Conservation (phyloP, 2,113 vertebrate species). For the Rhadina sibilatrix region DNA sequence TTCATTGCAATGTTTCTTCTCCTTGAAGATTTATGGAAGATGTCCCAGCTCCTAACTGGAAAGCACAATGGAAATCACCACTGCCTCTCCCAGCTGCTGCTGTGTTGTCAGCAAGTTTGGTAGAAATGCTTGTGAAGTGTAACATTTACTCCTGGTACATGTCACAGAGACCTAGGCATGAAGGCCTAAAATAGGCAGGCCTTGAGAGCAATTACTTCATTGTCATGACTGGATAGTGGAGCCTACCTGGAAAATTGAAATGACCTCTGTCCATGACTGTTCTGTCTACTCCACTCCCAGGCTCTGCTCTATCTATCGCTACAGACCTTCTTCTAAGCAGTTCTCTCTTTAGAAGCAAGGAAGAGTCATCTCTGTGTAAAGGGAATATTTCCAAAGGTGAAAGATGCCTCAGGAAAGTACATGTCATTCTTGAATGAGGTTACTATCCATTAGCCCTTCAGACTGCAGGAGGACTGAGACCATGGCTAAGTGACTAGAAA, state of each 20-base stretch:
- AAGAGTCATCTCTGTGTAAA: not conserved
- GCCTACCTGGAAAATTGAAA: not conserved
- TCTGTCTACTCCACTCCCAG: not conserved
- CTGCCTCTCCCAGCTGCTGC: not conserved
- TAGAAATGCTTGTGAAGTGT: not conserved
- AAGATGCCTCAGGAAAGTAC: not conserved
- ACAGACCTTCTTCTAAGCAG: not conserved
- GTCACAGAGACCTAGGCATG: not conserved
- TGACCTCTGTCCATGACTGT: not conserved
- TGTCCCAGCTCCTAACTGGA: not conserved
- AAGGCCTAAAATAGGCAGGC: not conserved
- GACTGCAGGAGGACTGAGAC: not conserved
- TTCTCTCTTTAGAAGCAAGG: not conserved
- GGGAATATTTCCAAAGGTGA: not conserved
- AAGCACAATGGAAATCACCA: not conserved
- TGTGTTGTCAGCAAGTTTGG: not conserved
- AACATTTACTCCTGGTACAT: not conserved
- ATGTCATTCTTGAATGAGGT: not conserved
- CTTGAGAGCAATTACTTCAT: constrained; percentile 3
- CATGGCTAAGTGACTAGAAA: not conserved
- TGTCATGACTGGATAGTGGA: not conserved
- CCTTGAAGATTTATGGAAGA: constrained; percentile 7
- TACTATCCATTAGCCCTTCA: not conserved
- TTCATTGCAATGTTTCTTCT: not conserved
- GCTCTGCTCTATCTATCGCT: not conserved